Percentiles rank a stretch among this genome's conserved stretches.
phyloP scores from a whole-genome alignment of 1,140 invertebrate genomes.

The Acromyrmex charruanus region DNA sequence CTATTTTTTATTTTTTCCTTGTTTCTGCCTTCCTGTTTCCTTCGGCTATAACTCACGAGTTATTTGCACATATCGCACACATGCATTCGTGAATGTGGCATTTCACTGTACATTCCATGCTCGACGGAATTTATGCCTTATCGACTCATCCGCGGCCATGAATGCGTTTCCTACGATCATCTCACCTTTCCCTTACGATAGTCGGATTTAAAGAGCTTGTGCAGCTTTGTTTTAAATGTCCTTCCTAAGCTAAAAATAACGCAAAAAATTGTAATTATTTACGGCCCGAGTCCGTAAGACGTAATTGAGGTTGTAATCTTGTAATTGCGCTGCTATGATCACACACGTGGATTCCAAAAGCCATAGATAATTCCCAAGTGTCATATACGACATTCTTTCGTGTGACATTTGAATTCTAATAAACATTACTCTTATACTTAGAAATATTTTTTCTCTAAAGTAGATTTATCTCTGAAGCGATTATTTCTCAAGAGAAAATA shows the following conservation, averaged over 20 bases:
- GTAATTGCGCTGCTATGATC: neutral
- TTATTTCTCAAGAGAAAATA: neutral
- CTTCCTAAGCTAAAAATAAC: constrained; percentile 51
- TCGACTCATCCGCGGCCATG: constrained; percentile 28
- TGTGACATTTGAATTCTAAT: constrained; percentile 46
- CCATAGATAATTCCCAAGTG: neutral
- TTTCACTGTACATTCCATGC: constrained; percentile 22
- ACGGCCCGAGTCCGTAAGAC: neutral
- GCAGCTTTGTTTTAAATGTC: constrained; percentile 40
- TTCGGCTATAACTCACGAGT: neutral
- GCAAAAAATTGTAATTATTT: constrained; percentile 52
- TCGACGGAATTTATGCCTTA: constrained; percentile 34
- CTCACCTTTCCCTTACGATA: constrained; percentile 10
- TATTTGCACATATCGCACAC: neutral
- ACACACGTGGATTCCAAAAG: constrained; percentile 16
- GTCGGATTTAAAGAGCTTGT: constrained; percentile 10
- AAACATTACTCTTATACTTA: neutral
- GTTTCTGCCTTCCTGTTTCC: neutral
- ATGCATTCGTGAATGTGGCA: neutral
- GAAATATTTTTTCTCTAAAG: neutral
- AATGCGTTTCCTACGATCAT: constrained; percentile 42
- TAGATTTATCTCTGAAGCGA: neutral
- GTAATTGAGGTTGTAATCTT: constrained; percentile 36
- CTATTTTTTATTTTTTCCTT: neutral
- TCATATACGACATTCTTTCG: constrained; percentile 3